phyloP scores from a whole-genome alignment of 2,113 vertebrate genomes.

The Camarhynchus parvulus region DNA sequence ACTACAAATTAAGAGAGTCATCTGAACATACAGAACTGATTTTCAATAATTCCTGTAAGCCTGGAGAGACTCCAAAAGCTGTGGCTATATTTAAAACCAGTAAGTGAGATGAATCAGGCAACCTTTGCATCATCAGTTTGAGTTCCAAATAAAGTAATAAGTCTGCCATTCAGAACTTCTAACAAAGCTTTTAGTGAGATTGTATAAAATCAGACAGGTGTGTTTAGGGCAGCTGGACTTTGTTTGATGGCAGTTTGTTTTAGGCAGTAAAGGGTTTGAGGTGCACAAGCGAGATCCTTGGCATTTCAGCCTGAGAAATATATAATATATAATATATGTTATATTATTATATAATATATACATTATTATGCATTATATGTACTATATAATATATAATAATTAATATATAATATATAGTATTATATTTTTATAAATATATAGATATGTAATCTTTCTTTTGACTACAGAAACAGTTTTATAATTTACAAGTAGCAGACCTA shows the following conservation, averaged over 20 bases:
- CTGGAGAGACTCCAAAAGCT: conserved; percentile 21
- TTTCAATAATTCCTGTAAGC: conserved; percentile 14
- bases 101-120: neutral
- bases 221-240: neutral
- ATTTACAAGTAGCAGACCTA: neutral
- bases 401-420: no score
- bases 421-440: no score
- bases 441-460: neutral
- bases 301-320: neutral
- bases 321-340: no score
- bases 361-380: no score
- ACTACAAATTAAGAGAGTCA: conserved; percentile 36
- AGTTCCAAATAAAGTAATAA: neutral
- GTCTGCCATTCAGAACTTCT: neutral
- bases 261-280: neutral
- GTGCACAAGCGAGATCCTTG: neutral
- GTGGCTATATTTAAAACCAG: neutral
- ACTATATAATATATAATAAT: no score
- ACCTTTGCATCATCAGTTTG: neutral
- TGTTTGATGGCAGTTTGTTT: neutral
- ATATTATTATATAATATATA: no score
- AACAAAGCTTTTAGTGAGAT: neutral
- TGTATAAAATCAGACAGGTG: neutral
- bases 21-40: conserved; percentile 10
- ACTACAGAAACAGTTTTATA: neutral